Evolutionary conservation across 2,113 vertebrate genomes (phyloP).

Genomic region (Natator depressus): DNA sequence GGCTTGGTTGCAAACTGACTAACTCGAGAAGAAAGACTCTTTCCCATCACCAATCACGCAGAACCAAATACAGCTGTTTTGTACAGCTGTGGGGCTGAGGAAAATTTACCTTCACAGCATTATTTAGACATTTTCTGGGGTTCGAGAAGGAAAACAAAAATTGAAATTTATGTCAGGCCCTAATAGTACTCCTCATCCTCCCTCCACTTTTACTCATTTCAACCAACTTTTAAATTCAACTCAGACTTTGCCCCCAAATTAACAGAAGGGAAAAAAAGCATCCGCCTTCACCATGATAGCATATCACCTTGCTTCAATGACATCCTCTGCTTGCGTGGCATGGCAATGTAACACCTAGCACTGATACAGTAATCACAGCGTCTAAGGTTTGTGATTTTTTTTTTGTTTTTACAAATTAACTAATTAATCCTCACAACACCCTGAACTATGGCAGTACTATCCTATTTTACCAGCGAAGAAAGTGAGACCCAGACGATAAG

Average conservation of each 20-base stretch:
- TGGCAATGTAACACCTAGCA: fast-evolving
- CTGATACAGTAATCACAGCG: neutral
- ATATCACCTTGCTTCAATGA: neutral
- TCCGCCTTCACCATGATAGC: neutral
- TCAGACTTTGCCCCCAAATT: neutral
- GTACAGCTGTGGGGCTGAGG: neutral
- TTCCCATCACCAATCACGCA: neutral
- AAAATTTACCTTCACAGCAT: neutral
- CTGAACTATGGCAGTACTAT: neutral
- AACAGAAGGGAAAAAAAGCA: neutral
- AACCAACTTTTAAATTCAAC: neutral
- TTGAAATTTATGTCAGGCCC: neutral
- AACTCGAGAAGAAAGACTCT: neutral
- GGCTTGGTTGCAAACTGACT: neutral
- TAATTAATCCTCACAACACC: neutral
- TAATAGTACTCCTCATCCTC: neutral
- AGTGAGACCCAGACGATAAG: neutral
- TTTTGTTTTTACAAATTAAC: neutral
- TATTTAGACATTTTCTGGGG: neutral
- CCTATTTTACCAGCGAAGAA: fast-evolving
- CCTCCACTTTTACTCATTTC: neutral
- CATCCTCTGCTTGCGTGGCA: neutral
- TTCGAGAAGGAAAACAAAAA: neutral
- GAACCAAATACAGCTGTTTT: neutral
- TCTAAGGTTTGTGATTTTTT: neutral